Conservation (phyloP, 2,797 vertebrate species). For the Pseudomugil gertrudae region DNA sequence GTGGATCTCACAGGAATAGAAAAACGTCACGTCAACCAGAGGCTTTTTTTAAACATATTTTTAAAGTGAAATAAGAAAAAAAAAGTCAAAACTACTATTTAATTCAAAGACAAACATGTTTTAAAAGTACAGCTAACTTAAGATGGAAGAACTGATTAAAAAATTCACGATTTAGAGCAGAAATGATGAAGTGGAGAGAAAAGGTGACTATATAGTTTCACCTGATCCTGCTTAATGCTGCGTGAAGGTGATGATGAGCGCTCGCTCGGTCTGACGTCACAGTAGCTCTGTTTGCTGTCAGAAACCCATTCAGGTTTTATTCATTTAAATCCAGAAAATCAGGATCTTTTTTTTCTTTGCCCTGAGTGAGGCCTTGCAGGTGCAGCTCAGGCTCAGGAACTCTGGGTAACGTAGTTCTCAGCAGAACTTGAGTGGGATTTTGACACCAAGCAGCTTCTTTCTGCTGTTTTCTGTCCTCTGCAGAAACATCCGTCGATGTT, state of each 20-base stretch:
- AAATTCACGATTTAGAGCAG: background rate
- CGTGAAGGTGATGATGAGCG: constrained; percentile 15
- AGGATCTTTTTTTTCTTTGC: background rate
- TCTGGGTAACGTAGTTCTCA: constrained; percentile 42
- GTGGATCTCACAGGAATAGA: background rate
- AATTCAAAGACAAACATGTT: too few species aligned
- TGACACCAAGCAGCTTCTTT: constrained; percentile 20
- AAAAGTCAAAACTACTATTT: background rate
- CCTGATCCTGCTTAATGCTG: constrained; percentile 30
- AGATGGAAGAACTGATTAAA: background rate
- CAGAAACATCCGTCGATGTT: constrained; percentile 19
- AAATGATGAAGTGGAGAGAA: background rate
- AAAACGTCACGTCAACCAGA: background rate
- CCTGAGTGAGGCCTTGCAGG: constrained; percentile 3
- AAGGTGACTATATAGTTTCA: constrained; percentile 41
- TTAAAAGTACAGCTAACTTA: too few species aligned
- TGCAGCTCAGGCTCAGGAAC: constrained; percentile 9
- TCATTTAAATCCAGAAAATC: background rate
- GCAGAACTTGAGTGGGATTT: constrained; percentile 6
- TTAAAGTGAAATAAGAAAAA: background rate
- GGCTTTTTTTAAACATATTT: background rate
- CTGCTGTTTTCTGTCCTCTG: constrained; percentile 28
- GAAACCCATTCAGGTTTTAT: constrained; percentile 6
- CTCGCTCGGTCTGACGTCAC: constrained; percentile 19
- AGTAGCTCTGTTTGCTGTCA: constrained; percentile 31